phyloP scores from a whole-genome alignment of 2,888 invertebrate species.

The Cetonia aurata region DNA sequence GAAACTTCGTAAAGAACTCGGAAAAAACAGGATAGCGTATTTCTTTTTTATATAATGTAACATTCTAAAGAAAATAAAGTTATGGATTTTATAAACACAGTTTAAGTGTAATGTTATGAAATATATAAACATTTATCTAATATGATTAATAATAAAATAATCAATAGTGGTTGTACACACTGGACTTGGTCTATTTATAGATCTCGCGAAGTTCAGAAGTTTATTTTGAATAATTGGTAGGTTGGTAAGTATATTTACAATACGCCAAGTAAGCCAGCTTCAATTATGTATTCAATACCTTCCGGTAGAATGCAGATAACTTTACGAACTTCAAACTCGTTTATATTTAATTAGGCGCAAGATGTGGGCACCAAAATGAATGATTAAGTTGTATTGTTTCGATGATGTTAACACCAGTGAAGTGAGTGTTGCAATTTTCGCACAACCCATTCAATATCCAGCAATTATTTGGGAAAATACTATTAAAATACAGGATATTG shows the following conservation, averaged over 20 bases:
- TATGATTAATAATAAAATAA: slow-evolving; percentile 19
- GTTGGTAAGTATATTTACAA: neutral
- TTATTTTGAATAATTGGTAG: slow-evolving; percentile 9
- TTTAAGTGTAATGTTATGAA: slow-evolving; percentile 4
- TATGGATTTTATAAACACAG: neutral
- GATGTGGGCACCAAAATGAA: too few relatives aligned
- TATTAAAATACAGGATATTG: slow-evolving; percentile 10
- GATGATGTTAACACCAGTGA: too few relatives aligned
- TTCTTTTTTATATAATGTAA: too few relatives aligned
- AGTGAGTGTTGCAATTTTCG: too few relatives aligned
- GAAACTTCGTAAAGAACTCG: too few relatives aligned
- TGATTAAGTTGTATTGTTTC: too few relatives aligned
- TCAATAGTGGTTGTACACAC: neutral
- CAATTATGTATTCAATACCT: slow-evolving; percentile 20
- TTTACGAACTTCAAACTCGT: too few relatives aligned
- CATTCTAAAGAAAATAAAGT: too few relatives aligned
- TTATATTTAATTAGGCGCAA: too few relatives aligned
- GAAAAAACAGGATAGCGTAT: too few relatives aligned
- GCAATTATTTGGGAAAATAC: slow-evolving; percentile 2
- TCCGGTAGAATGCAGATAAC: slow-evolving; percentile 10
- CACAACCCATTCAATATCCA: too few relatives aligned
- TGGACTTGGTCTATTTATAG: neutral
- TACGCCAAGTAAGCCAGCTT: neutral
- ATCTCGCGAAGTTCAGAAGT: neutral
- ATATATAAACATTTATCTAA: slow-evolving; percentile 11